Conservation (phyloP, 2,113 vertebrate genomes). For the Oreocharis arfaki region DNA sequence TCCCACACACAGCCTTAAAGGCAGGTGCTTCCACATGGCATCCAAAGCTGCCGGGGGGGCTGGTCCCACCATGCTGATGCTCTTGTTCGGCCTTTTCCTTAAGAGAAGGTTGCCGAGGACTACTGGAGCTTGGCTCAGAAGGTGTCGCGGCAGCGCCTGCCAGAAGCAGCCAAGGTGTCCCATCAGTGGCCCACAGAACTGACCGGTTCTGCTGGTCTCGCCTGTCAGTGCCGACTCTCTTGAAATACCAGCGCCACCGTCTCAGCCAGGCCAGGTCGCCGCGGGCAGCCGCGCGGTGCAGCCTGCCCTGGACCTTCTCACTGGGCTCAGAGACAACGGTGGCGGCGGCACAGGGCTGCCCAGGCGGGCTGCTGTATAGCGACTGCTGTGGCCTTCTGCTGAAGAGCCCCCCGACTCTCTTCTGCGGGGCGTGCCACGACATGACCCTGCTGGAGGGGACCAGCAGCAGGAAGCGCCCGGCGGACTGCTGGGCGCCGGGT, state of each 20-base stretch:
- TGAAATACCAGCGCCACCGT: not conserved
- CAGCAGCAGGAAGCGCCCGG: not conserved
- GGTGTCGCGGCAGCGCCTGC: not conserved
- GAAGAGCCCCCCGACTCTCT: fast-evolving
- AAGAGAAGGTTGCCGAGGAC: not conserved
- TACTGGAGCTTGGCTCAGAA: not conserved
- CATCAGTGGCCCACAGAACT: not conserved
- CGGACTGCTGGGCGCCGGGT: fast-evolving
- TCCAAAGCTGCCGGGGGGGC: not conserved
- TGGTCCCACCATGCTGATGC: not conserved
- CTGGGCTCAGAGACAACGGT: not conserved
- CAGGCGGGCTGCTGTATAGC: not conserved
- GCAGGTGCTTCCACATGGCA: fast-evolving
- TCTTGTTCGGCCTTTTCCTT: not conserved
- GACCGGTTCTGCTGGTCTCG: not conserved
- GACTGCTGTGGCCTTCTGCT: not conserved
- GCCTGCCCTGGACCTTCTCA: not conserved
- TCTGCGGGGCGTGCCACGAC: not conserved
- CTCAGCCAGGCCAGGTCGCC: not conserved
- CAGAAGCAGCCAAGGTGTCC: not conserved
- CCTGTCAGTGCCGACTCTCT: not conserved
- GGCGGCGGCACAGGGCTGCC: not conserved
- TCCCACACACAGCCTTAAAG: not conserved
- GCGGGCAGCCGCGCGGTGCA: not conserved
- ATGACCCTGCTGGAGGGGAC: not conserved